These are phyloP conservation scores for Zophobas atratus DNA, from an alignment of 1,140 invertebrate genomes.

Conservation along the genomic window DNA sequence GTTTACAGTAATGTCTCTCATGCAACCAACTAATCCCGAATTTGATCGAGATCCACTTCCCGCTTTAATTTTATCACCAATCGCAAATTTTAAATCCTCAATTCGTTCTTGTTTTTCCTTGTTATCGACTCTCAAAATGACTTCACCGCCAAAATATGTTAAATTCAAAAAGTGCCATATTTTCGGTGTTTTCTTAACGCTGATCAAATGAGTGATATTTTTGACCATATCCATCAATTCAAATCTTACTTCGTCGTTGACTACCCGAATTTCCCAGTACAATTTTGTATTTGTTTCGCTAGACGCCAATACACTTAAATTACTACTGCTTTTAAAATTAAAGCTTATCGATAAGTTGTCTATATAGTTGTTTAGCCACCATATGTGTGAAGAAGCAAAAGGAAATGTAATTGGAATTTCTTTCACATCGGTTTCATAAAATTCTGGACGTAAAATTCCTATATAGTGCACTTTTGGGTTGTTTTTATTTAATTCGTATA, in stretches of 20 bases:
- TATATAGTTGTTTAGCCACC: conserved; percentile 83
- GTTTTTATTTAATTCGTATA: conserved; percentile 87
- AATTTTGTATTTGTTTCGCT: conserved; percentile 81
- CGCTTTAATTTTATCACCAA: conserved; percentile 77
- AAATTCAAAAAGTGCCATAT: conserved; percentile 86
- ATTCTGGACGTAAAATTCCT: conserved; percentile 85
- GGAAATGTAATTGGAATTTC: conserved; percentile 94
- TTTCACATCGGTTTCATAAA: conserved; percentile 86
- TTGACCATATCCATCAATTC: conserved; percentile 80
- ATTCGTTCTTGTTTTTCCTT: conserved; percentile 75
- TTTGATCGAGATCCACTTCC: conserved; percentile 80
- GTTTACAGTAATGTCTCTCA: conserved; percentile 90
- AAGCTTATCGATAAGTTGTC: conserved; percentile 85
- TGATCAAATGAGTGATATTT: conserved; percentile 82
- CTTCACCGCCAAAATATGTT: conserved; percentile 81
- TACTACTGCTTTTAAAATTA: conserved; percentile 90
- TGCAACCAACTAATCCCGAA: conserved; percentile 89
- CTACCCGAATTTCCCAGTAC: conserved; percentile 90
- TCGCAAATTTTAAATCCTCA: conserved; percentile 69
- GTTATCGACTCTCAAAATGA: conserved; percentile 83
- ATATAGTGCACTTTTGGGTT: conserved; percentile 83
- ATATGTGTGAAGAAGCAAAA: conserved; percentile 89
- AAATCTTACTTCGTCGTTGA: conserved; percentile 88
- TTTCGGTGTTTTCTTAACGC: conserved; percentile 83
- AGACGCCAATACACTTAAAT: conserved; percentile 87